Evolutionary conservation across 2,797 vertebrate genomes (phyloP).

Genomic region (Microctenopoma lineatum): DNA sequence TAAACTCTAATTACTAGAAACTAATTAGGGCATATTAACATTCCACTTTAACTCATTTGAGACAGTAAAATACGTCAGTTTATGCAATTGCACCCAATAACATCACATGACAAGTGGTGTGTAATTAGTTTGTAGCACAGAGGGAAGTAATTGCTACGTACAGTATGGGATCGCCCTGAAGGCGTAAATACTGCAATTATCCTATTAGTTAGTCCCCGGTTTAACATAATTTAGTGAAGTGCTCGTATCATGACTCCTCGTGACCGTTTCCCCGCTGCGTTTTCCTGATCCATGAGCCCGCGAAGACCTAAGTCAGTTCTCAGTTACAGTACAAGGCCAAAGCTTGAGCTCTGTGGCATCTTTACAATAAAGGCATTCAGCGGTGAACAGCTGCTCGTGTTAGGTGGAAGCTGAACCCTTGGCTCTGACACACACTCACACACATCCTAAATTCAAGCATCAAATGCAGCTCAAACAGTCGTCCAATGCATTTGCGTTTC

Average conservation of each 20-base stretch:
- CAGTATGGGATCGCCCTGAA: constrained; percentile 22
- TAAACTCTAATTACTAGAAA: constrained; percentile 44
- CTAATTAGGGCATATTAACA: constrained; percentile 44
- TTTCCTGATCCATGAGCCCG: constrained; percentile 49
- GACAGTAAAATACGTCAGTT: constrained; percentile 34
- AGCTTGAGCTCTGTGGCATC: constrained; percentile 59
- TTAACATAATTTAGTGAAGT: constrained; percentile 38
- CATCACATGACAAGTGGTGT: constrained; percentile 42
- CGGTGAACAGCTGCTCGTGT: constrained; percentile 68
- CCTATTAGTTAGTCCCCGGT: constrained; percentile 34
- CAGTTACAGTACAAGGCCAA: constrained; percentile 47
- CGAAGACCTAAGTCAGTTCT: constrained; percentile 45
- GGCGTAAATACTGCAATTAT: constrained; percentile 38
- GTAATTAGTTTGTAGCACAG: constrained; percentile 51
- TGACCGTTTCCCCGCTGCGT: constrained; percentile 38
- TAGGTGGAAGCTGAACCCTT: constrained; percentile 48
- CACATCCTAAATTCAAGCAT: constrained; percentile 18
- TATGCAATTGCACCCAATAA: constrained; percentile 34
- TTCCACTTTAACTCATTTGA: constrained; percentile 44
- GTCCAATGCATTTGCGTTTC: background rate
- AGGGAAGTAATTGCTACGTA: constrained; percentile 40
- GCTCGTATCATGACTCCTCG: constrained; percentile 13
- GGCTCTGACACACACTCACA: constrained; percentile 11
- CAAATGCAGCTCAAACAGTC: constrained; percentile 1
- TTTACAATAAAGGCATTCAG: constrained; percentile 65